Evolutionary conservation across 2,888 invertebrate species (phyloP).

Genomic region (Lasioglossum villosulum): DNA sequence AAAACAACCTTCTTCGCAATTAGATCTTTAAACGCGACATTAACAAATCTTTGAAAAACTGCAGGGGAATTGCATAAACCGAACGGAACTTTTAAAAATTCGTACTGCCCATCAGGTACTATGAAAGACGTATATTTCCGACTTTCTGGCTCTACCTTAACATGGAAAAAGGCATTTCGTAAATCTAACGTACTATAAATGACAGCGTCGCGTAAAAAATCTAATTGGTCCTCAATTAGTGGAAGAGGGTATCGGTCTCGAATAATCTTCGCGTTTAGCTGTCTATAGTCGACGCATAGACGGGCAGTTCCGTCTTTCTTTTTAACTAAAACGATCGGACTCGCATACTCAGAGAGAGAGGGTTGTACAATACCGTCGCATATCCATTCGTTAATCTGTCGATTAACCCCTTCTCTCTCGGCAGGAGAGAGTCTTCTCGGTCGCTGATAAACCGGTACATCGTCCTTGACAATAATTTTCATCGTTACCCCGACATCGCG

Average conservation of each 20-base stretch:
- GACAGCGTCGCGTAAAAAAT: background rate
- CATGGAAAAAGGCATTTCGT: background rate
- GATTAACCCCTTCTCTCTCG: constrained; percentile 14
- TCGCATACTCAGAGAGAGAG: constrained; percentile 10
- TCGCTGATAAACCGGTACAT: constrained; percentile 6
- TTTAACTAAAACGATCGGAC: background rate
- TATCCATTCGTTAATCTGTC: constrained; percentile 4
- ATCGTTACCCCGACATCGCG: constrained; percentile 13
- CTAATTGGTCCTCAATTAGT: no score
- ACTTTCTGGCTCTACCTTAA: background rate
- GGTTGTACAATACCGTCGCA: background rate
- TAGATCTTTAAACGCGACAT: constrained; percentile 46
- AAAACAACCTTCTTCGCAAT: constrained; percentile 16
- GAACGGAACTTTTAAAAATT: background rate
- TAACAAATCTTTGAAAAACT: background rate
- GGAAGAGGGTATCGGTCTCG: no score
- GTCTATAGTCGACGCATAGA: background rate
- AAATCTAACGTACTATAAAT: background rate
- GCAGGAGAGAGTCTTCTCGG: background rate
- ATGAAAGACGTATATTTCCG: constrained; percentile 22
- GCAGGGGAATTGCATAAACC: background rate
- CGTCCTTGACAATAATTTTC: constrained; percentile 14
- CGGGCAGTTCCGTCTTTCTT: background rate
- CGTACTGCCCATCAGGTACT: background rate
- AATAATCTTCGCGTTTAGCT: background rate